Base-by-base conservation (phyloP, 2,797 vertebrate species). In the Smutsia gigantea region DNA sequence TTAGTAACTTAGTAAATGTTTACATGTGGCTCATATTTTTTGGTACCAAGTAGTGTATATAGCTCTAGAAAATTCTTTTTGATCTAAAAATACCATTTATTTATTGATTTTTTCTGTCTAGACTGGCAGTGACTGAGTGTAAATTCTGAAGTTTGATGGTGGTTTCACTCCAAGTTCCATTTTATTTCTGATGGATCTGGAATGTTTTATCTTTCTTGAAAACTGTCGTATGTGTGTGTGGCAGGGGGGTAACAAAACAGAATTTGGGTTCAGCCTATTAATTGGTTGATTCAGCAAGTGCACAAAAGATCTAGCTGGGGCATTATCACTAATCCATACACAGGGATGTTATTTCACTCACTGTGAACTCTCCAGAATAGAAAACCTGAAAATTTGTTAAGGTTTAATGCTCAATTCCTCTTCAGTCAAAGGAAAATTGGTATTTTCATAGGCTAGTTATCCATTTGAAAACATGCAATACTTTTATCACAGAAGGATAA, bases 151-250 rank as follows among this genome's bases (percentile, higher is more conserved):
- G 95, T 94, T 42, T 92, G 31, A 63, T 71, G 92, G 53, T 97
- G 95, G 59, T 96, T 94, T 92, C 89, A 79, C 53, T 97, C 87
- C 92, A 92, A 93, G 75, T 97, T 98, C 94, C n/a, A 13, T 97
- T 97, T 97, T 83, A 86, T 81, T 93, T 96, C 69, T 82, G 55
- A 93, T 91, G 37, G 94, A 88, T 29, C 81, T 95, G 93, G 49
- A 93, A 96, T 98, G 64, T 63, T 81, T 77, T 94, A 49, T 90
- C 46, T 31, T 95, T 91, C 82, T 82, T 42, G 71, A 23, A 97
- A 95, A 37, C 51, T 93, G 57, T 86, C 31, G 37, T 1, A 23
- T 71, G 69, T 97, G 74, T 89, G 61, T 71, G 4, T 42, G 31
- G 13, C 19, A 37, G 39, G 25, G 13, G 46, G 31, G 46, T 29